A percentile compares a stretch with the other conserved stretches of the same genome.
phyloP scores from a whole-genome alignment of 2,113 vertebrate genomes.

The Cisticola juncidis region DNA sequence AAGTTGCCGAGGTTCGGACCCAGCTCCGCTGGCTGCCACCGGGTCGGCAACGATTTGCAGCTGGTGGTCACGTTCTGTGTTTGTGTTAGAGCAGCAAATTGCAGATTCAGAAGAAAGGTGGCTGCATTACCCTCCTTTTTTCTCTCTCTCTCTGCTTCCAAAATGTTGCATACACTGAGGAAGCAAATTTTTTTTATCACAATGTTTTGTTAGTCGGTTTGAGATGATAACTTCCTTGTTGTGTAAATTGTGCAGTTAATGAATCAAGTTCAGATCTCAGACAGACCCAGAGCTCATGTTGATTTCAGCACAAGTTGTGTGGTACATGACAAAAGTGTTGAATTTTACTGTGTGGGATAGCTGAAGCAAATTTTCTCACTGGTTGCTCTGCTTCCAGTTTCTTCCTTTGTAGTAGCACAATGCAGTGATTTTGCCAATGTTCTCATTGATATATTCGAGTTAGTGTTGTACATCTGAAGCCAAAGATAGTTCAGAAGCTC shows the following conservation, averaged over 20 bases:
- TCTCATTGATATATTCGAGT: background rate
- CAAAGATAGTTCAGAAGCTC: background rate
- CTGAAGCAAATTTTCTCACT: background rate
- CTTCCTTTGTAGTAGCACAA: background rate
- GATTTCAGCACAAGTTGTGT: background rate
- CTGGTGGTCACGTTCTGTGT: background rate
- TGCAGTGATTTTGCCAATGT: background rate
- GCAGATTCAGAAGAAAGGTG: background rate
- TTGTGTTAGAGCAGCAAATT: background rate
- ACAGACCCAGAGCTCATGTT: fast-evolving
- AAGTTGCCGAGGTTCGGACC: background rate
- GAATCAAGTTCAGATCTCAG: background rate
- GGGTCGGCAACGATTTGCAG: background rate
- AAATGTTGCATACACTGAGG: background rate
- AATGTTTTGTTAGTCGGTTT: background rate
- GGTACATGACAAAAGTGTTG: background rate
- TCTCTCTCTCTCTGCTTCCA: background rate
- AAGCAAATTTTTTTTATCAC: background rate
- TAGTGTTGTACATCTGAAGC: background rate
- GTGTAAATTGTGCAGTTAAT: background rate
- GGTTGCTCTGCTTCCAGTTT: background rate
- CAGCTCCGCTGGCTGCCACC: background rate
- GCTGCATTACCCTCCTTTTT: background rate
- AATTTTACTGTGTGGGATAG: background rate
- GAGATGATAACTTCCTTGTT: background rate